Percentiles rank a stretch among this genome's conserved stretches.
Evolutionary conservation across 92 coral and sea anemone genomes (phyloP).

Genomic region (Zoanthus sociatus): DNA sequence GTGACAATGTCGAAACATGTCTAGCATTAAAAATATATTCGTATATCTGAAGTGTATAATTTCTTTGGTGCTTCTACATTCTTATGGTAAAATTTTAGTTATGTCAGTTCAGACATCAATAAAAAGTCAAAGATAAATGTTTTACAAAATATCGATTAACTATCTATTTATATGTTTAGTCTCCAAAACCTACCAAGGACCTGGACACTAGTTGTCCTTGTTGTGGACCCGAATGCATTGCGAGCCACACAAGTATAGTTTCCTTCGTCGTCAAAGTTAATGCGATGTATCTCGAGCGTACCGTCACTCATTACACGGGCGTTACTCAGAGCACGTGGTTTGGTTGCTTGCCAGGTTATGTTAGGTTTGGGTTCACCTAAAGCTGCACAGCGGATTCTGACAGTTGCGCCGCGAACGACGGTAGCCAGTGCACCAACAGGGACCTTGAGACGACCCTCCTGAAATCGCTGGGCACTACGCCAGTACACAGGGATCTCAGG

Average conservation of each 20-base stretch:
- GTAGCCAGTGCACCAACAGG: conserved; percentile 72
- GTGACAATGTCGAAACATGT: no score
- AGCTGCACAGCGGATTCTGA: conserved; percentile 74
- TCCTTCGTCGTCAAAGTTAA: conserved; percentile 80
- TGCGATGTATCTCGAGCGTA: conserved; percentile 67
- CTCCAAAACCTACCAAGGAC: conserved; percentile 68
- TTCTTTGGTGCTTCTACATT: no score
- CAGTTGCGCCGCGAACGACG: conserved; percentile 75
- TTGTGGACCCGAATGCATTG: conserved; percentile 72
- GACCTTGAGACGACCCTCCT: conserved; percentile 56
- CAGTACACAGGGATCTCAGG: conserved; percentile 81
- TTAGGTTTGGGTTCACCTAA: conserved; percentile 79
- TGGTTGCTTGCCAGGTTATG: conserved; percentile 78
- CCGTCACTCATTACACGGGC: conserved; percentile 63
- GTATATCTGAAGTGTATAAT: no score
- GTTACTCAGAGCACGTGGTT: conserved; percentile 36
- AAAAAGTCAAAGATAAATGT: no score
- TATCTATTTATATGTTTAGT: neutral
- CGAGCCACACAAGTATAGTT: conserved; percentile 85
- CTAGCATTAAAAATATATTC: no score
- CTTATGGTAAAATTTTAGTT: no score
- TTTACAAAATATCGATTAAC: no score
- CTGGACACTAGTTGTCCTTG: conserved; percentile 79
- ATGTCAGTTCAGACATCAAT: no score
- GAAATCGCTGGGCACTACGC: conserved; percentile 72